phyloP scores from a whole-genome alignment of 2,113 vertebrate species.

The Scytalopus superciliaris region DNA sequence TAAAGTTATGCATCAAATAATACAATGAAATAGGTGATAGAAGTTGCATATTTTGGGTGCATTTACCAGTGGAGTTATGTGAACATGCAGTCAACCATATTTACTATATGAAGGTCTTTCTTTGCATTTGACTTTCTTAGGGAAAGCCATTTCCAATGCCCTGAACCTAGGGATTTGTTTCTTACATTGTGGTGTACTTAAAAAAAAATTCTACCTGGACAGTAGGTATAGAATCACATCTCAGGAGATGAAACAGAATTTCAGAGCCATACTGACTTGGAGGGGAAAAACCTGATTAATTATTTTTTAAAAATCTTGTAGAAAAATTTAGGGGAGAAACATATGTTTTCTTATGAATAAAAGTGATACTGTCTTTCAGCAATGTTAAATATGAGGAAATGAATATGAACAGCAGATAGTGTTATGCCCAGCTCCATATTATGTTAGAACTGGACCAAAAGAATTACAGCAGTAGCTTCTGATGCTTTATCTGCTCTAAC shows the following conservation, averaged over 20 bases:
- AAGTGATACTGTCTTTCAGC: background rate
- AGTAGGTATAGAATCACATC: constrained; percentile 10
- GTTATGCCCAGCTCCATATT: background rate
- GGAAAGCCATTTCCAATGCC: constrained; percentile 15
- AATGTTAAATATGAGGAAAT: background rate
- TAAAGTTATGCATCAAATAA: background rate
- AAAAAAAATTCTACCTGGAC: constrained; percentile 42
- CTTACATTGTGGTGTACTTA: background rate
- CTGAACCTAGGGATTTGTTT: constrained; percentile 37
- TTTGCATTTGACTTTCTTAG: constrained; percentile 12
- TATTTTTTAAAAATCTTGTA: background rate
- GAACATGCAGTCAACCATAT: background rate
- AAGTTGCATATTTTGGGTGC: background rate
- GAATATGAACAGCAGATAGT: constrained; percentile 5
- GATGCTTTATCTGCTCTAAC: background rate
- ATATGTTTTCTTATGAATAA: constrained; percentile 12
- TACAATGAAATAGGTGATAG: background rate
- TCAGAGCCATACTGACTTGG: background rate
- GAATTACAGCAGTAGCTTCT: background rate
- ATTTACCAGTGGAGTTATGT: background rate
- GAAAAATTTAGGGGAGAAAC: background rate
- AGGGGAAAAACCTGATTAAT: background rate
- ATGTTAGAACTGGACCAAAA: background rate
- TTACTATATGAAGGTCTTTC: constrained; percentile 3
- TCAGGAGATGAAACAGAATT: constrained; percentile 43